Conservation (phyloP, 2,113 vertebrate species). For the Pluvianellus socialis region DNA sequence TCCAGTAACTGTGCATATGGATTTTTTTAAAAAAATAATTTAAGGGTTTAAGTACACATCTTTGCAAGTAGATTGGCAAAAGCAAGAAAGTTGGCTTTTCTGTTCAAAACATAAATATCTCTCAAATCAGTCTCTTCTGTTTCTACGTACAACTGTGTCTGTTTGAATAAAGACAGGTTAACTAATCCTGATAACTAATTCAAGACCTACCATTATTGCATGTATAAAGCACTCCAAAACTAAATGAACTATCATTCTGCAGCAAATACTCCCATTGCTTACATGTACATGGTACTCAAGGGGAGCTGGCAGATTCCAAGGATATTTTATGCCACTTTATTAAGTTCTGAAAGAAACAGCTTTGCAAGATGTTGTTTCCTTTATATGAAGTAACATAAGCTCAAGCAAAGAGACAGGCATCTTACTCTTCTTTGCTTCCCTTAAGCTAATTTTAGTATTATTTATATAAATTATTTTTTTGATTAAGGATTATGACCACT, state of each 20-base stretch:
- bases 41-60: neutral
- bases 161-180: neutral
- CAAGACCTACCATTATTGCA: neutral
- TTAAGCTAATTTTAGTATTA: neutral
- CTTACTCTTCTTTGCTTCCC: neutral
- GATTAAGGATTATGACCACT: neutral
- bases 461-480: neutral
- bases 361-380: neutral
- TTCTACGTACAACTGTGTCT: neutral
- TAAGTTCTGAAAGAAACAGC: neutral
- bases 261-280: neutral
- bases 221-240: neutral
- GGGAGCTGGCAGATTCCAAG: neutral
- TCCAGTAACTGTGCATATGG: neutral
- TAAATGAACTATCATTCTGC: neutral
- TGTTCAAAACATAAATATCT: neutral
- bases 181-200: neutral
- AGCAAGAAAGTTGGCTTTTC: neutral
- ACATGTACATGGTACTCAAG: neutral
- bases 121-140: neutral
- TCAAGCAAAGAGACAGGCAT: neutral
- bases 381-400: neutral
- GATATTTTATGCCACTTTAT: neutral
- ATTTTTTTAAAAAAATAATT: neutral
- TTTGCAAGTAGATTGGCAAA: neutral